Evolutionary conservation across 2,113 vertebrate species (phyloP), one percentile per base, ranked within the genome.

Genomic region (Rynchops niger): DNA sequence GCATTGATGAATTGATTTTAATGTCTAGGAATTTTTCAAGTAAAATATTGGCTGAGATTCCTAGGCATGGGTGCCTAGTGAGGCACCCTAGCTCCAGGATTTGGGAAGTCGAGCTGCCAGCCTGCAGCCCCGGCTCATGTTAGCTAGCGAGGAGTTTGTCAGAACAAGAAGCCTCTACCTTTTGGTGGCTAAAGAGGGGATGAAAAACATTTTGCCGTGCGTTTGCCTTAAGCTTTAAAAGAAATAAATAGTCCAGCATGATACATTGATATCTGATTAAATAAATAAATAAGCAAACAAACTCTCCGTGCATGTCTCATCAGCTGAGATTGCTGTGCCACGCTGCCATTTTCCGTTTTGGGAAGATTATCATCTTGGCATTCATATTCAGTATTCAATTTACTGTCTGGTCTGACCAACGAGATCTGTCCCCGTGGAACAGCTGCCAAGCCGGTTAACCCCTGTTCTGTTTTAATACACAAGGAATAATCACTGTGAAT

Each of bases 381-480:
- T 72, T 88, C 56, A 76, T 47, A 93, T 87, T 94, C 43, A 79
- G 47, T 72, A 56, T 82, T 96, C 67, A 62, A 7, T 92, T 86
- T 94, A 65, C 63, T 73, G 49, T 34, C 50, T 29, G 50, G 40
- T 70, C 40, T 85, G 78, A 73, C 71, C 74, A 76, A 13, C 2
- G 5, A 84, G 69, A 76, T 79, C 34, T 25, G 38, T 90, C 43
- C 76, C 5, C 53, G 52, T 83, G 30, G 50, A 94, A 62, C 82
- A 90, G 67, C 92, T 96, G 87, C 88, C 69, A 71, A 90, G 30
- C 26, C 72, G 56, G 59, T 96, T 97, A 95, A 93, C 69, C 61
- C 47, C 43, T 50, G 13, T 38, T 92, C 79, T 90, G 50, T 0
- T 63, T 93, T 92, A 88, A 52, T 91, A 72, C 76, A 72, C 87